phyloP scores from a whole-genome alignment of 2,797 vertebrate genomes.

The Muscicapa comitata region DNA sequence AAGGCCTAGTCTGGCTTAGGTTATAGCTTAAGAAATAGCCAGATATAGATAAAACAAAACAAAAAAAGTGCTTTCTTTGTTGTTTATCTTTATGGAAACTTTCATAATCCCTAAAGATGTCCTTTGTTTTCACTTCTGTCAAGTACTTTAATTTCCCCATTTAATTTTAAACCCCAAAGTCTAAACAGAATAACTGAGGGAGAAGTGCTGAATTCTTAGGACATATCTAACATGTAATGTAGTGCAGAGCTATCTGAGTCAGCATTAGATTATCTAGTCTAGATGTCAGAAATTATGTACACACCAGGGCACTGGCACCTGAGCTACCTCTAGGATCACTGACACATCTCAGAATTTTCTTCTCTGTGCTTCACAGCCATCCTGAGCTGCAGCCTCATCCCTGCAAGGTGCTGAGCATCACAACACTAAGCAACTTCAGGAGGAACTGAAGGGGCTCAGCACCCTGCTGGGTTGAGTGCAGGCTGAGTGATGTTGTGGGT shows the following conservation, averaged over 20 bases:
- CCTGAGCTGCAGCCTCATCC: not conserved
- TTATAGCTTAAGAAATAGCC: not conserved
- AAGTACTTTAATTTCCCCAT: not conserved
- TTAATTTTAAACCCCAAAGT: not conserved
- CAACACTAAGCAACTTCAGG: not conserved
- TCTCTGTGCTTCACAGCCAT: not conserved
- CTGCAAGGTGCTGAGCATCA: not conserved
- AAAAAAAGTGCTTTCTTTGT: not conserved
- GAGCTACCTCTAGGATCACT: not conserved
- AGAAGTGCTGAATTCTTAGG: not conserved
- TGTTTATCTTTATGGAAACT: not conserved
- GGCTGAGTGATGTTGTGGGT: not conserved
- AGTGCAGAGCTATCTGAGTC: not conserved
- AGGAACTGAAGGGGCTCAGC: not conserved
- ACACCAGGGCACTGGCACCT: not conserved
- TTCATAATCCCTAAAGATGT: not conserved
- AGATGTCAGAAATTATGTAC: not conserved
- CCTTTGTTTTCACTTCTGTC: not conserved
- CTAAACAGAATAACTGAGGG: not conserved
- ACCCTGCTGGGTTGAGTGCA: not conserved
- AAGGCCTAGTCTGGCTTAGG: not conserved
- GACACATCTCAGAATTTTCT: not conserved
- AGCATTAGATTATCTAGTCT: not conserved
- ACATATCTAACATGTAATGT: not conserved
- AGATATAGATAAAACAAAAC: not conserved